Base-by-base conservation (phyloP, 1,140 invertebrate genomes). In the Leptinotarsa lineolata region DNA sequence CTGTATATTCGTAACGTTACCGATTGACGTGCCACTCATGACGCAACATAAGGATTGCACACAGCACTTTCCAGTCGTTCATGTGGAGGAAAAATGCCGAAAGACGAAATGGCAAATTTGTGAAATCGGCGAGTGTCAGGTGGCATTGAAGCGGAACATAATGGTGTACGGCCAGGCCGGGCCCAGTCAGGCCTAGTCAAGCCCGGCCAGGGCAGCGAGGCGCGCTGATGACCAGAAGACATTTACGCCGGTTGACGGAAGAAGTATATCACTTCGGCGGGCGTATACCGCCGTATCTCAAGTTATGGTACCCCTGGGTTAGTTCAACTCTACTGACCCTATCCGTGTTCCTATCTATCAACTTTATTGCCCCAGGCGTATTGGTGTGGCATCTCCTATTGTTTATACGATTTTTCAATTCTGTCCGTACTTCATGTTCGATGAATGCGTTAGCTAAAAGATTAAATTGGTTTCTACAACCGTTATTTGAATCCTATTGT, bases 231-330 rank as follows among this genome's bases (percentile, higher is more conserved):
- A 82, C 81, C 81, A 82, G 80, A 82, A 82, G 81, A 82, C 81
- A 82, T 82, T 82, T 82, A 81, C 78, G 73, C 79, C 74, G 77
- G 81, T 82, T 82, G 81, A 82, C 81, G 81, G 81, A 82, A 82
- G 75, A 80, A 80, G 81, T 82, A 82, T 81, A 82, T 82, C 81
- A 82, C 81, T 78, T 73, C 64, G 68, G 69, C 75, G 72, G 77
- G 77, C 75, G 77, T 78, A 75, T 68, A 78, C 73, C 76, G 72
- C 72, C 76, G 54, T 64, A 70, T 66, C 67, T 72, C 70, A 67
- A 80, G 78, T 82, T 82, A 82, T 82, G 75, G 78, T 80, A 78
- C 81, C 81, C 81, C 74, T 76, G 78, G 80, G 81, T 78, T 73
- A 77, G 73, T 72, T 77, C 74, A 71, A 65, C 63, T 64, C 74